Evolutionary conservation across 2,797 vertebrate species (phyloP), one percentile per base, ranked within the genome.

Genomic region (Ispidina picta): DNA sequence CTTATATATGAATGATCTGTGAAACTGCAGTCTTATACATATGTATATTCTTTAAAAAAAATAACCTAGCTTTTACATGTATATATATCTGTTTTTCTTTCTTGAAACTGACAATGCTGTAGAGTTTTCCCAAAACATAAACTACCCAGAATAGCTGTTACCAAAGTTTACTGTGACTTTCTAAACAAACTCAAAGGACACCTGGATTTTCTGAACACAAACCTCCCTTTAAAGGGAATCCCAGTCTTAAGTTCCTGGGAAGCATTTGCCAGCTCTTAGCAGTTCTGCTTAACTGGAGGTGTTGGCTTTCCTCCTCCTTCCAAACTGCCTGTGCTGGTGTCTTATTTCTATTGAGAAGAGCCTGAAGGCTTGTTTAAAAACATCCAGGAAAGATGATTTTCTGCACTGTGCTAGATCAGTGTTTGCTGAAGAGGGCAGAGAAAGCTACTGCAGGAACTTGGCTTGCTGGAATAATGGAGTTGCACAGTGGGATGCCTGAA

Each of bases 341-440:
- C 80, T 71, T 84, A 52, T 41, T 92, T 93, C 75, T 46, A 80
- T 55, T 91, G 43, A 86, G 65, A 71, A 86, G 85, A 91, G 84
- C 49, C 54, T 79, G 80, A 83, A 88, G 68, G 21, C 76, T 62
- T 84, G 39, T 86, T 82, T 84, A 84, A 91, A 95, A 92, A 90
- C 92, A 84, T 6, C 39, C 31, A 41, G 39, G 31, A 75, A 91
- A 75, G 56, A 83, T 15, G 23, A 83, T 71, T 43, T 88, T 52
- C 73, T 69, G 63, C 66, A 19, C 58, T 29, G 46, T 86, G 25
- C 33, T 86, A 56, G 28, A 28, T 77, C 15, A 9, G 16, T 54
- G 7, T 56, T 76, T 73, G 72, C 28, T 92, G 46, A 84, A 71
- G 44, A 43, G 63, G 28, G 21, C 11, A 31, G 44, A 70, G 60